These are phyloP conservation scores for Lepidurus arcticus DNA, from an alignment of 1,140 invertebrate species.

Conservation along the genomic window DNA sequence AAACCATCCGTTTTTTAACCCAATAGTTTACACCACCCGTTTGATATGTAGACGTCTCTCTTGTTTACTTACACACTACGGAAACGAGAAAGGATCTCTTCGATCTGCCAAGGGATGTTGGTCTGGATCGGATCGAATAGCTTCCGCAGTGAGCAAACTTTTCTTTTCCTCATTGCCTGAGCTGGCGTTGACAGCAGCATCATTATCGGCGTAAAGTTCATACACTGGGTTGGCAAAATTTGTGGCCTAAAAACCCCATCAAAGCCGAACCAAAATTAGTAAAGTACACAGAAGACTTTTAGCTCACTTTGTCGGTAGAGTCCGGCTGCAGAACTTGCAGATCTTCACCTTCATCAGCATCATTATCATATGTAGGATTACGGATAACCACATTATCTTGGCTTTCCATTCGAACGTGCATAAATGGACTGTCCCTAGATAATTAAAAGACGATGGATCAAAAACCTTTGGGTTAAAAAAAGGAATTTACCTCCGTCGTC, in stretches of 20 bases:
- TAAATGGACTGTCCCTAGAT: slow-evolving; percentile 58
- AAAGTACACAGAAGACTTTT: not conserved
- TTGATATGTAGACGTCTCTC: slow-evolving; percentile 2
- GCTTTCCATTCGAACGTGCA: slow-evolving; percentile 69
- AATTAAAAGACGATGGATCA: not conserved
- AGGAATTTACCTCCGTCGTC: slow-evolving; percentile 38
- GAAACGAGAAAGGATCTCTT: slow-evolving; percentile 1
- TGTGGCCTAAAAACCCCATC: slow-evolving; percentile 48
- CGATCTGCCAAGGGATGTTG: slow-evolving; percentile 25
- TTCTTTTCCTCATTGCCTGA: slow-evolving; percentile 51
- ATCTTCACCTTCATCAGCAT: slow-evolving; percentile 58
- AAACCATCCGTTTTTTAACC: not conserved
- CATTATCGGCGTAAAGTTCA: slow-evolving; percentile 62
- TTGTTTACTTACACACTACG: not conserved
- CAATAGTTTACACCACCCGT: not conserved
- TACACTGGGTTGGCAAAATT: slow-evolving; percentile 82
- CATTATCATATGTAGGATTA: slow-evolving; percentile 76
- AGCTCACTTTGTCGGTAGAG: slow-evolving; percentile 23
- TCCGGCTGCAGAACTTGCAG: slow-evolving; percentile 47
- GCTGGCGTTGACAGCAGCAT: slow-evolving; percentile 42
- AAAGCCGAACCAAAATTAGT: slow-evolving; percentile 24
- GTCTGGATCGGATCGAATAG: slow-evolving; percentile 27
- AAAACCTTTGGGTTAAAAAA: not conserved
- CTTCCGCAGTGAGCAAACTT: slow-evolving; percentile 47
- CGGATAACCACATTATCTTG: slow-evolving; percentile 65